phyloP scores from a whole-genome alignment of 1,140 invertebrate species.

The Drosophila nigrodunni region DNA sequence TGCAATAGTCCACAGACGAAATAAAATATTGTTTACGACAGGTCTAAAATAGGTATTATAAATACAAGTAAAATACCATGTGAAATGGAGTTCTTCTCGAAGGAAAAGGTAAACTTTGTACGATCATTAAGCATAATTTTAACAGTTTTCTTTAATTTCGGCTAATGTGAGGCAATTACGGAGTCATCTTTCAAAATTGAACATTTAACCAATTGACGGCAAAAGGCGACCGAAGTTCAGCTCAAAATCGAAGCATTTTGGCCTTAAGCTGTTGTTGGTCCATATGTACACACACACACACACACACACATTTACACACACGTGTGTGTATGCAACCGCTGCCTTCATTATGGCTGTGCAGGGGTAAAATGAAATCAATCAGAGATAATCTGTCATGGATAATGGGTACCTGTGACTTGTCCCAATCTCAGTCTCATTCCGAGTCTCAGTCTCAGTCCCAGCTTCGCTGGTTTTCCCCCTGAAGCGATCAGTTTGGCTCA shows the following conservation, averaged over 20 bases:
- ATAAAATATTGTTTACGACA: neutral
- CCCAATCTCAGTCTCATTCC: constrained; percentile 28
- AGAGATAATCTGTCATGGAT: constrained; percentile 80
- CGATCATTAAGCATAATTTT: constrained; percentile 80
- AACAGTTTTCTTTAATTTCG: constrained; percentile 75
- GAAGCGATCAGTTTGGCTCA: constrained; percentile 54
- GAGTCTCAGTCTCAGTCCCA: constrained; percentile 20
- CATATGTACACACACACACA: constrained; percentile 6
- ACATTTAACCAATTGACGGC: constrained; percentile 75
- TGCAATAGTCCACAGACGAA: neutral
- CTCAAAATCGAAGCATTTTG: constrained; percentile 50
- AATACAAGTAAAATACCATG: constrained; percentile 6
- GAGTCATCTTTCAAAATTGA: constrained; percentile 62
- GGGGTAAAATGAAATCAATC: constrained; percentile 78
- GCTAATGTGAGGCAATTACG: constrained; percentile 79
- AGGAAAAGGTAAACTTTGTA: constrained; percentile 35
- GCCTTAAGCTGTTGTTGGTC: constrained; percentile 63
- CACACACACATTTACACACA: too few relatives aligned
- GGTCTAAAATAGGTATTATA: neutral
- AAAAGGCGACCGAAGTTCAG: constrained; percentile 47
- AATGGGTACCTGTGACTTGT: constrained; percentile 70
- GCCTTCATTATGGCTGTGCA: constrained; percentile 75
- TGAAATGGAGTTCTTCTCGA: constrained; percentile 42
- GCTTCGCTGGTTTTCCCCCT: constrained; percentile 24
- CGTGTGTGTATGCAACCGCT: constrained; percentile 14